Evolutionary conservation across 2,113 vertebrate genomes (phyloP), one percentile per base, ranked within the genome.

Genomic region (Coryphaenoides rupestris): DNA sequence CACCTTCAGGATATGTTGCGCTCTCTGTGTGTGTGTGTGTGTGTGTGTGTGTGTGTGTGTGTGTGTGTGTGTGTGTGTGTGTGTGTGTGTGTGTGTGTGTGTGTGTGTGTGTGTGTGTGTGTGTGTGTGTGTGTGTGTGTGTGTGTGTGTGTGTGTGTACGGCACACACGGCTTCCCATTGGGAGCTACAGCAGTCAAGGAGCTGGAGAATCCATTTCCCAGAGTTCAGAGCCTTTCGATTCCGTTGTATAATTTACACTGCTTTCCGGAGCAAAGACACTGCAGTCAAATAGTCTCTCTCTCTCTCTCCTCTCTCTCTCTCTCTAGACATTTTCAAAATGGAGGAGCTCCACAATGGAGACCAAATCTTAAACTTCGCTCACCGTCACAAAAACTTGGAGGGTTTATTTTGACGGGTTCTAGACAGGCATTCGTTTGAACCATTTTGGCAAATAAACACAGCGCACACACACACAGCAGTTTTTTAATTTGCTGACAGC

Each of bases 401-500:
- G 46, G 62, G 60, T 58, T 55, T 62, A 17, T 58, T 55, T 19
- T 59, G 19, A 49, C 53, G 47, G 54, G 70, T 58, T 57, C 60
- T 70, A 74, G 59, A 66, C 59, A 77, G 76, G 24, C 17, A 68
- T 49, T 59, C 19, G 49, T 62, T 65, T 57, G 50, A 64, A 55
- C 67, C 46, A 70, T 69, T 79, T 49, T 58, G 67, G 69, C 13
- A 65, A 61, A 74, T 63, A 60, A 14, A 60, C 56, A n/a, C 61
- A 57, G 21, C 13, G 47, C 57, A 73, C 55, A 72, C 58, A 61
- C 40, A 59, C 40, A 76, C 62, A 72, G n/a, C 19, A 46, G 68
- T 66, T 75, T 57, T 79, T 80, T 78, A 71, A 79, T 83, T 81
- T 79, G 64, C 62, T 55, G 49, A 81, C 73, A 70, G 76, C 53